Percentiles rank a stretch among this genome's conserved stretches.
Conservation (phyloP, 2,113 vertebrate species). For the Channa argus region DNA sequence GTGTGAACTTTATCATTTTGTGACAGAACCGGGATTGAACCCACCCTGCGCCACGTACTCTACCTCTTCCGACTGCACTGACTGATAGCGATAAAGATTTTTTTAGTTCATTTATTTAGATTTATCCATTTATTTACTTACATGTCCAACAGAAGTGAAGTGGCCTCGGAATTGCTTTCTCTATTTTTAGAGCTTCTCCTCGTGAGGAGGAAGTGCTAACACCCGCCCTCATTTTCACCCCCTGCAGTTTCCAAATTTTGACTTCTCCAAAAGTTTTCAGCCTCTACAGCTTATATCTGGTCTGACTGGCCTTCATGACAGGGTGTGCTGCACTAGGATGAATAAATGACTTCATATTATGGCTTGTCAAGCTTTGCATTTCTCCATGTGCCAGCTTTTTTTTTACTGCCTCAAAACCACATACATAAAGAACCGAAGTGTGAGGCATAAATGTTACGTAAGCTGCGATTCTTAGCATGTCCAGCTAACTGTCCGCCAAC, state of each 20-base stretch:
- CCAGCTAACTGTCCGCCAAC: not conserved
- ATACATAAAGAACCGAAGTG: not conserved
- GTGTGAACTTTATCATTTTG: no score
- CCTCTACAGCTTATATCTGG: not conserved
- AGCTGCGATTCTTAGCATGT: no score
- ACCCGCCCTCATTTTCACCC: not conserved
- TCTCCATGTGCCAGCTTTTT: not conserved
- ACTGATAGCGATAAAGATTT: not conserved
- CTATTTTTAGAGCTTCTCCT: not conserved
- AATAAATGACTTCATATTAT: slow-evolving; percentile 15
- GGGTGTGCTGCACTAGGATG: not conserved
- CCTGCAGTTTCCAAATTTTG: not conserved
- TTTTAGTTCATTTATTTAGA: not conserved
- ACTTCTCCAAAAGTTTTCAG: not conserved
- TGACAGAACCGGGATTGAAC: no score
- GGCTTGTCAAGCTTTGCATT: not conserved
- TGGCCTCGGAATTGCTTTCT: not conserved
- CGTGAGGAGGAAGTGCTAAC: not conserved
- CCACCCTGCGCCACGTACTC: no score
- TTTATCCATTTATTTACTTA: not conserved
- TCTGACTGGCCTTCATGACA: not conserved
- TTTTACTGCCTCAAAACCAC: not conserved
- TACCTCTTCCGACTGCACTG: no score
- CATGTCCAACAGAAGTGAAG: not conserved
- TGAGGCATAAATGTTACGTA: no score